These are phyloP conservation scores for Drosophila birchii DNA, from an alignment of 2,888 invertebrate species.

Conservation along the genomic window DNA sequence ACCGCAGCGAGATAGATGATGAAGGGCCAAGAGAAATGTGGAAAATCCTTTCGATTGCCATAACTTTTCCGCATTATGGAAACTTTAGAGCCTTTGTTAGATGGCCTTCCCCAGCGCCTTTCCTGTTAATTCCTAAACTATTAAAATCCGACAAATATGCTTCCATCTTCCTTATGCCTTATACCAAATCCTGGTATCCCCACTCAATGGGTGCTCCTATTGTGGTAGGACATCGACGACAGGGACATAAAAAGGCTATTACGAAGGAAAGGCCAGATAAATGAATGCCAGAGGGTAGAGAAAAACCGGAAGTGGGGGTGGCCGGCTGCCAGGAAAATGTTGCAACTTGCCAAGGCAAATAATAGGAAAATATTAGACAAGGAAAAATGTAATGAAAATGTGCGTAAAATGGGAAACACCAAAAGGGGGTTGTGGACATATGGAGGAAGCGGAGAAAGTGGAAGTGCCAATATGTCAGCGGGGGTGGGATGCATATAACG, in stretches of 20 bases:
- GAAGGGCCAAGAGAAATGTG: not conserved
- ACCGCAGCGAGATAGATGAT: not conserved
- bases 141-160: conserved; percentile 11
- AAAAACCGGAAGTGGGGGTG: conserved; percentile 18
- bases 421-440: not conserved
- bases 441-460: not conserved
- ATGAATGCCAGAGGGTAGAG: conserved; percentile 9
- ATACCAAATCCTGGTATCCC: conserved; percentile 8
- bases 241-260: conserved; percentile 69
- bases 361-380: conserved; percentile 51
- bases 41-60: conserved; percentile 6
- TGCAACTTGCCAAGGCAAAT: conserved; percentile 60
- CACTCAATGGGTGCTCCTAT: conserved; percentile 33
- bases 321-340: conserved; percentile 36
- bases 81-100: not conserved
- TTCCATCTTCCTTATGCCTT: conserved; percentile 9
- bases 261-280: conserved; percentile 27
- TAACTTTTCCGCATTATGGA: not conserved
- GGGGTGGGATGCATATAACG: conserved; percentile 28
- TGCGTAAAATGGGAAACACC: conserved; percentile 39
- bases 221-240: conserved; percentile 59
- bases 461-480: conserved; percentile 35
- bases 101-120: not conserved
- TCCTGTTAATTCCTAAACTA: not conserved
- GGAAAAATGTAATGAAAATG: conserved; percentile 55